These are phyloP conservation scores for Wasmannia auropunctata DNA, from an alignment of 1,140 invertebrate species.

Conservation along the genomic window DNA sequence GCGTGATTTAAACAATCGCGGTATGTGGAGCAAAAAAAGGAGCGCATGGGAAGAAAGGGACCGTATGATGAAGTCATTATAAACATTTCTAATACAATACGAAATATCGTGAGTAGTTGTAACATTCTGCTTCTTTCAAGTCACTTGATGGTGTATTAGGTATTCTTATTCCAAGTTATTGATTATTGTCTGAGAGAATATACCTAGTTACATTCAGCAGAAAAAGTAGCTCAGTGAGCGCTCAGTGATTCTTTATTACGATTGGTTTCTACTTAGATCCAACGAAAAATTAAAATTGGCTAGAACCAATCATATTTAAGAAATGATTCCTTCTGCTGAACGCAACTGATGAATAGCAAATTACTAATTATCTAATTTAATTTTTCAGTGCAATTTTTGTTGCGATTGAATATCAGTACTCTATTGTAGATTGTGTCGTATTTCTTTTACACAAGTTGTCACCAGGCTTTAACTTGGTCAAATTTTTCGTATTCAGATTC, in stretches of 20 bases:
- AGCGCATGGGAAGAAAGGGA: not conserved
- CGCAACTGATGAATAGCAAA: no score
- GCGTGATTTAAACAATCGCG: not conserved
- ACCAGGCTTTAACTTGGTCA: no score
- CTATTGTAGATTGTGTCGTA: not conserved
- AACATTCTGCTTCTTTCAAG: not conserved
- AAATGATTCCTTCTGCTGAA: no score
- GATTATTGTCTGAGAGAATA: not conserved
- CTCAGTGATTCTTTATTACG: not conserved
- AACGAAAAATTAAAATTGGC: no score
- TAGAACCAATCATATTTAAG: no score
- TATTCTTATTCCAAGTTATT: not conserved
- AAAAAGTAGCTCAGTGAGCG: not conserved
- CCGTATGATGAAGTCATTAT: not conserved
- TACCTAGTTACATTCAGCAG: not conserved
- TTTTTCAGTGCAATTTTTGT: not conserved
- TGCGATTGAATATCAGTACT: not conserved
- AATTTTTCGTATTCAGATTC: no score
- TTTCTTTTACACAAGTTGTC: not conserved
- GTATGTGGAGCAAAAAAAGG: not conserved
- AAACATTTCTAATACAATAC: not conserved
- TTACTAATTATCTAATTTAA: no score
- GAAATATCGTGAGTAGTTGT: not conserved
- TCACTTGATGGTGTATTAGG: not conserved
- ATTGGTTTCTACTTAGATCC: not conserved